Conservation (phyloP, 2,797 vertebrate species). For the Morelia viridis region DNA sequence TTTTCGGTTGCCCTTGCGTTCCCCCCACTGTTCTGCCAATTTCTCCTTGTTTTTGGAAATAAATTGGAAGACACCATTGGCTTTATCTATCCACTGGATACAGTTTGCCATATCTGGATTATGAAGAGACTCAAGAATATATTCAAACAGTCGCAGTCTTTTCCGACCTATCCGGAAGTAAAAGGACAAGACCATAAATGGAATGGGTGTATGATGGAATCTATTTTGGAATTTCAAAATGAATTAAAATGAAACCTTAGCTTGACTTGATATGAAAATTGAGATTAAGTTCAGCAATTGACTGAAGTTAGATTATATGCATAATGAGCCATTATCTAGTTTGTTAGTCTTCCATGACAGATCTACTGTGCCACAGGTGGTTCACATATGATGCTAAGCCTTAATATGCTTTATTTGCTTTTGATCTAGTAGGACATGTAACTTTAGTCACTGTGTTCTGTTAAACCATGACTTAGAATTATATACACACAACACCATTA, state of each 20-base stretch:
- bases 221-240: neutral
- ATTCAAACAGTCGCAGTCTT: constrained; percentile 94
- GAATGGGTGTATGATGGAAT: neutral
- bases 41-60: constrained; percentile 98
- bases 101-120: constrained; percentile 90
- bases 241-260: neutral
- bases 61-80: constrained; percentile 92
- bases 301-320: neutral
- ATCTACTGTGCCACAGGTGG: neutral
- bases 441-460: neutral
- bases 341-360: neutral
- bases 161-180: constrained; percentile 81
- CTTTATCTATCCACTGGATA: constrained; percentile 94
- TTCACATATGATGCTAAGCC: neutral
- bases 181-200: constrained; percentile 26
- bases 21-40: constrained; percentile 94
- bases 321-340: neutral
- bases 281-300: neutral
- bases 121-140: constrained; percentile 88
- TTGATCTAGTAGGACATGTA: neutral
- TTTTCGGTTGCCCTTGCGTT: constrained; percentile 96
- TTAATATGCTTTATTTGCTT: neutral
- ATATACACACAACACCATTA: neutral
- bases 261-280: neutral
- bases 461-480: neutral